Conservation (phyloP, 2,888 invertebrate genomes). For the Cheilosia vulpina region DNA sequence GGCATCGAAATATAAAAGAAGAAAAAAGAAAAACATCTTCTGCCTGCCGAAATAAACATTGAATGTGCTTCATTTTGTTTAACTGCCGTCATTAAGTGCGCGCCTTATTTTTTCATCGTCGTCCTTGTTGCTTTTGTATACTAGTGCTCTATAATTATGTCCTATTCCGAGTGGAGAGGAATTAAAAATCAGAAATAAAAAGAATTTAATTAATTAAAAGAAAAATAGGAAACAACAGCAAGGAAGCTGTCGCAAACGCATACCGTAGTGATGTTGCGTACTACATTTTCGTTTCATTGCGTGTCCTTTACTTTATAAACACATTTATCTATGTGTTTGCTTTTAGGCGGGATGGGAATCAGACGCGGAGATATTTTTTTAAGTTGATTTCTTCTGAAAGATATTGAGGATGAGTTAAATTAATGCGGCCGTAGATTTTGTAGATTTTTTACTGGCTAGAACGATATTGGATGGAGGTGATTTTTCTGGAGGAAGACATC, state of each 20-base stretch:
- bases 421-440: slow-evolving; percentile 68
- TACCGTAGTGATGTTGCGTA: slow-evolving; percentile 33
- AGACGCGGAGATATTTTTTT: slow-evolving; percentile 6
- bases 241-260: slow-evolving; percentile 29
- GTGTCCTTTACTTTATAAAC: slow-evolving; percentile 50
- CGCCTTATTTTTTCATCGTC: slow-evolving; percentile 26
- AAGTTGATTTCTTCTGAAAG: slow-evolving; percentile 71
- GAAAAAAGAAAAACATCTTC: slow-evolving; percentile 21
- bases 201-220: slow-evolving; percentile 74
- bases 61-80: slow-evolving; percentile 71
- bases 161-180: slow-evolving; percentile 47
- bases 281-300: slow-evolving; percentile 51
- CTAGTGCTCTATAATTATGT: slow-evolving; percentile 48
- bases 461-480: slow-evolving; percentile 41
- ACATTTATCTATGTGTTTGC: slow-evolving; percentile 1
- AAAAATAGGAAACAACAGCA: slow-evolving; percentile 52
- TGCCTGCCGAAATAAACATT: slow-evolving; percentile 68
- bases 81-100: slow-evolving; percentile 68
- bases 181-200: slow-evolving; percentile 73
- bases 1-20: slow-evolving; percentile 13
- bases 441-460: slow-evolving; percentile 41
- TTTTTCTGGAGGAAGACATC: slow-evolving; percentile 18
- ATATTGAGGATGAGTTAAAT: slow-evolving; percentile 69
- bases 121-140: slow-evolving; percentile 40
- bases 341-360: slow-evolving; percentile 12